phyloP scores from a whole-genome alignment of 1,140 invertebrate species.

The Zaprionus capensis region DNA sequence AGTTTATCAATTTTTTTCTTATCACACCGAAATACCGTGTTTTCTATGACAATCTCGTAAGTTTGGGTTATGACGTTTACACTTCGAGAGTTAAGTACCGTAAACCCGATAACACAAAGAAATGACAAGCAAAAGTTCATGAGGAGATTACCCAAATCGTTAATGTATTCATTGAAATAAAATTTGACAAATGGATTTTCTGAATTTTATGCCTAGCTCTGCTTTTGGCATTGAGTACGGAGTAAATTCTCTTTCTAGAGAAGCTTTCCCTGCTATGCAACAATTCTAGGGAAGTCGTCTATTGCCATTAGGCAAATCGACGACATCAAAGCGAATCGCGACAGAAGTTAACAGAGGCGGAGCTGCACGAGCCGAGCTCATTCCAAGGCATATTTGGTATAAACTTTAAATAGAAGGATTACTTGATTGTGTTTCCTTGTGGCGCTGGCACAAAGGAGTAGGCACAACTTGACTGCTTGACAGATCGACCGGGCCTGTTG shows the following conservation, averaged over 20 bases:
- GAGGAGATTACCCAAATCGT: no score
- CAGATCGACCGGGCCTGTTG: background rate
- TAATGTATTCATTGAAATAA: no score
- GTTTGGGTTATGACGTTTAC: conserved; percentile 94
- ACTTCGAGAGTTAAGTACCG: conserved; percentile 91
- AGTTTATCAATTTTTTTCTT: conserved; percentile 94
- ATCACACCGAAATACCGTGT: conserved; percentile 92
- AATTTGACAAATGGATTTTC: no score
- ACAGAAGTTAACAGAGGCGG: background rate
- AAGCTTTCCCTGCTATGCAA: no score
- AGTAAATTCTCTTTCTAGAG: no score
- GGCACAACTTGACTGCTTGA: conserved; percentile 6
- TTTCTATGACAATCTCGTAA: conserved; percentile 94
- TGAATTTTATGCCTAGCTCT: no score
- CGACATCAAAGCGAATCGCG: conserved; percentile 32
- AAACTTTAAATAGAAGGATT: conserved; percentile 31
- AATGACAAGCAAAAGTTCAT: no score
- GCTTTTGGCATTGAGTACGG: background rate
- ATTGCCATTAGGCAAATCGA: no score
- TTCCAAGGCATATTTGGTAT: conserved; percentile 20
- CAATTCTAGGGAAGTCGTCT: no score
- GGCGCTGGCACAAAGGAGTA: conserved; percentile 2
- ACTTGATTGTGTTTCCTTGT: conserved; percentile 8
- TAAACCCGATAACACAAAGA: background rate
- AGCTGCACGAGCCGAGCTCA: conserved; percentile 6